Evolutionary conservation across 2,888 invertebrate genomes (phyloP).

Genomic region (Anticlea derivata): DNA sequence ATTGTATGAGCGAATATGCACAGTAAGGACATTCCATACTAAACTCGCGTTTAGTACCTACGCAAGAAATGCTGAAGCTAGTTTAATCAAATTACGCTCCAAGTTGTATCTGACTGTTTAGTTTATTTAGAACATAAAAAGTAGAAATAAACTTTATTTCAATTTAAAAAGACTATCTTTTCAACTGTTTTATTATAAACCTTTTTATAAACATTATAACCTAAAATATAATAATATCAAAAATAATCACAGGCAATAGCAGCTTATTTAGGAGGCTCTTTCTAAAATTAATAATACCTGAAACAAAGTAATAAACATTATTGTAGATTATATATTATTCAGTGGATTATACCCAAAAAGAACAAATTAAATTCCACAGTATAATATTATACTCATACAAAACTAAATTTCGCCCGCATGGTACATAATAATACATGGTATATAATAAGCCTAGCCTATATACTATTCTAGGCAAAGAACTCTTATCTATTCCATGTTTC

Average conservation of each 20-base stretch:
- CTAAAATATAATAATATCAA: conserved; percentile 65
- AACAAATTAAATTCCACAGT: too few relatives aligned
- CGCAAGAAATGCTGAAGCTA: too few relatives aligned
- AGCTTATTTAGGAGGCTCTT: conserved; percentile 50
- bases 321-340: not conserved
- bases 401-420: too few relatives aligned
- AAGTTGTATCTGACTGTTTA: not conserved
- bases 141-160: conserved; percentile 15
- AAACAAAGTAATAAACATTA: conserved; percentile 38
- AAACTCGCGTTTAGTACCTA: too few relatives aligned
- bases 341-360: not conserved
- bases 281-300: conserved; percentile 49
- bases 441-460: too few relatives aligned
- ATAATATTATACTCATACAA: too few relatives aligned
- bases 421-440: too few relatives aligned
- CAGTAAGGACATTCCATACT: too few relatives aligned
- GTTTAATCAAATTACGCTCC: too few relatives aligned
- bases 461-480: too few relatives aligned
- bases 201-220: conserved; percentile 52
- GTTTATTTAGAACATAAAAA: not conserved
- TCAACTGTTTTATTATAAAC: conserved; percentile 53
- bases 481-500: too few relatives aligned
- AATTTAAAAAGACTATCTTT: conserved; percentile 10
- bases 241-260: conserved; percentile 70
- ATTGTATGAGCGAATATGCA: too few relatives aligned